phyloP scores from a whole-genome alignment of 2,113 vertebrate species.

The Cyphomyrus plagiostoma region DNA sequence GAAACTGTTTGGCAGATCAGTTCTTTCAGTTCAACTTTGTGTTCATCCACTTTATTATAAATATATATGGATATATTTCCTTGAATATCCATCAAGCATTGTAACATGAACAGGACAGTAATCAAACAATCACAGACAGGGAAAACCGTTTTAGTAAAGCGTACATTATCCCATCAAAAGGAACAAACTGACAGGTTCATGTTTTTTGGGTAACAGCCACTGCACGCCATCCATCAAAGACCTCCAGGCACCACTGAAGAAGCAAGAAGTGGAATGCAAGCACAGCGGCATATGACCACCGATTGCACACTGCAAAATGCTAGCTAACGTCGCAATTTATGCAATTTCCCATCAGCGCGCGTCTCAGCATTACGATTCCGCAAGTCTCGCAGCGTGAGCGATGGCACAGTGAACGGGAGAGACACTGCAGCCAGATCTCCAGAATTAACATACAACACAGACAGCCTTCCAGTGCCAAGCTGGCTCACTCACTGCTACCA shows the following conservation, averaged over 20 bases:
- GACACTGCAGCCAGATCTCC: constrained; percentile 21
- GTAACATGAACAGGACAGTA: constrained; percentile 16
- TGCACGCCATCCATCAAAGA: constrained; percentile 32
- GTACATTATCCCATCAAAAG: neutral
- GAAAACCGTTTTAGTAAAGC: neutral
- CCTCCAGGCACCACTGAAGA: constrained; percentile 20
- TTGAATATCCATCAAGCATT: constrained; percentile 19
- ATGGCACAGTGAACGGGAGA: constrained; percentile 27
- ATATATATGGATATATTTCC: neutral
- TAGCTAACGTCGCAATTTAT: constrained; percentile 32
- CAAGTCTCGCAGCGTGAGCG: constrained; percentile 31
- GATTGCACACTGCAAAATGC: neutral
- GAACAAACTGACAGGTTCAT: neutral
- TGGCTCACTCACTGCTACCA: neutral
- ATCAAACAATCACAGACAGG: neutral
- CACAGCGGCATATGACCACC: neutral
- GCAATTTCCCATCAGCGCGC: constrained; percentile 34
- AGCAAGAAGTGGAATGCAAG: neutral
- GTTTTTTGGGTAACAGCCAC: constrained; percentile 19
- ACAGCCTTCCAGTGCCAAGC: constrained; percentile 13
- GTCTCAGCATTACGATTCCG: constrained; percentile 34
- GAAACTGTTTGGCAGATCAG: constrained; percentile 66
- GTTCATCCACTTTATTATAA: neutral
- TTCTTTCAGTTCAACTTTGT: constrained; percentile 32
- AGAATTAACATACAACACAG: constrained; percentile 22